Evolutionary conservation across 1,140 invertebrate genomes (phyloP), one percentile per base, ranked within the genome.

Genomic region (Nasonia vitripennis): DNA sequence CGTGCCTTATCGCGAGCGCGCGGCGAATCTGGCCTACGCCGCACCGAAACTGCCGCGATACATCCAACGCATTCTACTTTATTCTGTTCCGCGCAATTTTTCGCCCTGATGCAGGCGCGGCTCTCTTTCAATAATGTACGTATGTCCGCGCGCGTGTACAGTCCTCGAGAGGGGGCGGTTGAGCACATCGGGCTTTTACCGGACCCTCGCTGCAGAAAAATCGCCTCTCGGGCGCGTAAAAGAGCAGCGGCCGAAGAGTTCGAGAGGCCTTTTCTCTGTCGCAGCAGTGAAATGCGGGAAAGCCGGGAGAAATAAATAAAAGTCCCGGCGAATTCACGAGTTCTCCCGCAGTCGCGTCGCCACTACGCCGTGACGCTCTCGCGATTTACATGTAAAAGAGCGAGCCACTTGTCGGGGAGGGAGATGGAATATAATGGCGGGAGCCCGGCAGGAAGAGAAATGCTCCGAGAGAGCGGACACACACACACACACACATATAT

Each of bases 311-410:
- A 70, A 70, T 27, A 80, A 80, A 68, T 68, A 80, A 80, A 27
- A 68, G 31, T 27, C 41, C 2, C 27, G 10, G 6, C 23, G n/a
- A 71, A 81, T 48, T 51, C 68, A 51, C 41, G 23, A 81, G 1
- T 51, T 51, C 71, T 45, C 62, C 1, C 37, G 68, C 1, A 27
- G 41, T 12, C 68, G 31, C 34, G 41, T 12, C 37, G 20, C 23
- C 31, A 70, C 45, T 34, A 71, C 34, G n/a, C n/a, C 20, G 34
- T 41, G 51, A 67, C 73, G 11, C 74, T 77, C 45, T 67, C 7
- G 31, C 55, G 55, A 83, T 83, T 83, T 83, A 77, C 81, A 83
- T 83, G 81, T 48, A 77, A 77, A 77, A 83, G 73, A 67, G 81
- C 14, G 51, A 62, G 55, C 55, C 17, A n/a, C 20, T 62, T 20